Evolutionary conservation across 2,888 invertebrate genomes (phyloP).

Genomic region (Lepidonotus clava): DNA sequence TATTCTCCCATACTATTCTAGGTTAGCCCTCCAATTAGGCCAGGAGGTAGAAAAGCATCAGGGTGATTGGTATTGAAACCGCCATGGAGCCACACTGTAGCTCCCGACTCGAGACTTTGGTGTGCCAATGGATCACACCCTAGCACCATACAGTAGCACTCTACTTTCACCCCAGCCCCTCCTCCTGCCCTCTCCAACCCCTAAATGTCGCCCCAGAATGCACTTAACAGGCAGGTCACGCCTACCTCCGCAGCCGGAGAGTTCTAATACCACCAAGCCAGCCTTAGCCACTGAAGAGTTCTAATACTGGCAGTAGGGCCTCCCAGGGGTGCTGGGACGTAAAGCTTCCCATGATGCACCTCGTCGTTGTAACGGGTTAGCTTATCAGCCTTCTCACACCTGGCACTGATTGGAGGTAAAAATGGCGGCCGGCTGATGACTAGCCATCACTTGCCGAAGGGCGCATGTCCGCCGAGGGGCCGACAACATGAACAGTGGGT

Average conservation of each 20-base stretch:
- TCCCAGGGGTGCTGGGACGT: not conserved
- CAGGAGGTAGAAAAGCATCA: too few species aligned
- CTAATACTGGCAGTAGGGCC: constrained; percentile 1
- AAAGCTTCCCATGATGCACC: constrained; percentile 13
- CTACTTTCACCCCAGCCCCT: not conserved
- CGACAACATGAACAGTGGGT: not conserved
- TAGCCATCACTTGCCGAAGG: constrained; percentile 5
- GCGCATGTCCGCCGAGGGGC: not conserved
- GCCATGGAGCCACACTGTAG: too few species aligned
- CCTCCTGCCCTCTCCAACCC: not conserved
- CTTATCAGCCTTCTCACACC: constrained; percentile 47
- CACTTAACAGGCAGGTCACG: not conserved
- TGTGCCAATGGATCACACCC: too few species aligned
- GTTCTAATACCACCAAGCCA: constrained; percentile 4
- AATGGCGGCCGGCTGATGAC: constrained; percentile 25
- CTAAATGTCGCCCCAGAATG: not conserved
- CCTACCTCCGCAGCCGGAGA: constrained; percentile 24
- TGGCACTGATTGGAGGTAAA: constrained; percentile 50
- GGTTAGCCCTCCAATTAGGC: too few species aligned
- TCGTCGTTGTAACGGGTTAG: constrained; percentile 37
- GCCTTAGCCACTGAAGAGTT: constrained; percentile 32
- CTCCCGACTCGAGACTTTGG: too few species aligned
- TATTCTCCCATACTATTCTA: too few species aligned
- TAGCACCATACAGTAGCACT: too few species aligned
- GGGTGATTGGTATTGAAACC: too few species aligned